Base-by-base conservation (phyloP, 1,140 invertebrate genomes). In the Brachionus rubens region DNA sequence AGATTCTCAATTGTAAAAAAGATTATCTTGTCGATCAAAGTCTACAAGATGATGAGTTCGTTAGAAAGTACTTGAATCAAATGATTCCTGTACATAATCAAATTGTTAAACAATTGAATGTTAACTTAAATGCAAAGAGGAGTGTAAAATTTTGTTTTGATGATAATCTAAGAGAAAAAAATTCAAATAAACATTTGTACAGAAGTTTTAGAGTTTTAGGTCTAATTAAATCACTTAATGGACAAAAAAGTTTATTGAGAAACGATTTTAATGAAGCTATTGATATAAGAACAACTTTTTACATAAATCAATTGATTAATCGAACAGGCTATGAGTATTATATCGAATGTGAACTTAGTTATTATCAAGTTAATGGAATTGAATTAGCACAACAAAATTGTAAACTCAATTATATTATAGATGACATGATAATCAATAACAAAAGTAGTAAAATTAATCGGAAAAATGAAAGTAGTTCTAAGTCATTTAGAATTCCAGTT, bases 261-360 rank as follows among this genome's bases (percentile, higher is more conserved):
- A n/a, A n/a, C 3, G 9, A 41, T 43, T 65, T 43, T 21, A 43
- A 65, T 65, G 16, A 43, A 43, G 43, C 43, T 24, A 36, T 65
- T 10, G 59, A 65, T 26, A 65, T 65, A 9, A 65, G 59, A 36
- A 19, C 36, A 3, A 43, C 59, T 10, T 65, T 65, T 43, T 24
- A 43, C 24, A 65, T 65, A 4, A 43, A 43, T 5, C 5, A 26
- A 43, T 43, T 43, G 4, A 65, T 24, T 43, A 41, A 65, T 36
- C 6, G n/a, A 24, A 43, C 36, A 3, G 36, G 19, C 9, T 43
- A 43, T 43, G 59, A 65, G 21, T 43, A 24, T 65, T 65, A 21
- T 43, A 65, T 65, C 9, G 59, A 65, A 26, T 65, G 59, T 65
- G 59, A 65, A 59, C 28, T 59, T n/a, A 59, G 54, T 19, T 59